phyloP scores from a whole-genome alignment of 2,113 vertebrate species.

The Myrmecophaga tridactyla region DNA sequence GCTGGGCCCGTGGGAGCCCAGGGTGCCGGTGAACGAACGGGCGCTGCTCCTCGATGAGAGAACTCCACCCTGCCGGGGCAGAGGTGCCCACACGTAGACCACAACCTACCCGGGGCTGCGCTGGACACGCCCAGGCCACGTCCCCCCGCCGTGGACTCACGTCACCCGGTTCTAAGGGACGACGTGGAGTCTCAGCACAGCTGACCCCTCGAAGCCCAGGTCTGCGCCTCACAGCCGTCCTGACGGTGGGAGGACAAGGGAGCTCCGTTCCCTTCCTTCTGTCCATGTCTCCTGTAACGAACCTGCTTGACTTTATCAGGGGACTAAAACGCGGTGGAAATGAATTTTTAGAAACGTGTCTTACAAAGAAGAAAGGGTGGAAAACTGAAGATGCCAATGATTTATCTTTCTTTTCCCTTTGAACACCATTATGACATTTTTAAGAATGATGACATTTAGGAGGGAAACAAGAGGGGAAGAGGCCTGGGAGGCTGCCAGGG shows the following conservation, averaged over 20 bases:
- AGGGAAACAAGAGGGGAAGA: neutral
- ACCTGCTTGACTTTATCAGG: neutral
- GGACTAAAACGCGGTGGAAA: neutral
- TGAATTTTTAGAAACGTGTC: neutral
- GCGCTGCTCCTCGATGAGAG: neutral
- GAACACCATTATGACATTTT: neutral
- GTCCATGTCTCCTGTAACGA: neutral
- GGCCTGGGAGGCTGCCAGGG: no score
- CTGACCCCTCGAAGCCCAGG: neutral
- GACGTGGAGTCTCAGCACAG: neutral
- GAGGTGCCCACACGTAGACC: no score
- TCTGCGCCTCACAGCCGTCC: neutral
- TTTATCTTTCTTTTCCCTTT: neutral
- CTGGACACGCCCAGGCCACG: fast-evolving
- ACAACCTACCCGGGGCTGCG: no score
- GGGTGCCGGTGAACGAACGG: neutral
- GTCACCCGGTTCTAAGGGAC: neutral
- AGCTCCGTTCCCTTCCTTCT: neutral
- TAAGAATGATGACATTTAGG: neutral
- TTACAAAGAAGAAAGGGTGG: neutral
- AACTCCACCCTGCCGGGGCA: neutral
- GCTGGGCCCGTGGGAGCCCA: no score
- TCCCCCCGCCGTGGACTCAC: fast-evolving
- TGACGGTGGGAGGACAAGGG: neutral
- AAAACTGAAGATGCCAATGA: neutral